Evolutionary conservation across 1,140 invertebrate species (phyloP).

Genomic region (Drosophila hydei): DNA sequence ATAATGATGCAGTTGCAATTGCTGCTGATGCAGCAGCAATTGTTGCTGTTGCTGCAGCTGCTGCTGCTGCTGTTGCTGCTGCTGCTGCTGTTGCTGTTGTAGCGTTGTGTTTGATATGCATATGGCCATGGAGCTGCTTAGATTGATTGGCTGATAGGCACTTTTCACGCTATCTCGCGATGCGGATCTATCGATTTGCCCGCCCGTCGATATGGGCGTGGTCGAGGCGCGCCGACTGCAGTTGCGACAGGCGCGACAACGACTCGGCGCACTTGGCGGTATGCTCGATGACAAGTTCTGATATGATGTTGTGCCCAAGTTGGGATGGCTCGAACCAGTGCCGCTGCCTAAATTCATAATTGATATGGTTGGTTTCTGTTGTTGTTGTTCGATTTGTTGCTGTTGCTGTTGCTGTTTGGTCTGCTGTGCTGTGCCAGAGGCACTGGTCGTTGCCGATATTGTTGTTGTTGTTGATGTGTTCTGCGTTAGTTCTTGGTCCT

Average conservation of each 20-base stretch:
- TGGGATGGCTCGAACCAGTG: slow-evolving; percentile 84
- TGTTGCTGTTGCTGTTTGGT: slow-evolving; percentile 28
- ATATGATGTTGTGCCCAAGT: slow-evolving; percentile 83
- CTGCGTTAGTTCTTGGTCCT: slow-evolving; percentile 83
- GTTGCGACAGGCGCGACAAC: slow-evolving; percentile 86
- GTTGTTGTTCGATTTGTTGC: slow-evolving; percentile 31
- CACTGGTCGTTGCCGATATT: slow-evolving; percentile 57
- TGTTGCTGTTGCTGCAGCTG: slow-evolving; percentile 41
- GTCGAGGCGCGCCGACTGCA: slow-evolving; percentile 90
- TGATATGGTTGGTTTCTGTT: slow-evolving; percentile 80
- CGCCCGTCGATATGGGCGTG: slow-evolving; percentile 89
- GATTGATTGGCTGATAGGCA: slow-evolving; percentile 85
- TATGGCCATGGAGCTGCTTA: slow-evolving; percentile 73
- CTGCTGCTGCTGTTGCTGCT: slow-evolving; percentile 39
- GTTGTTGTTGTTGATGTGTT: slow-evolving; percentile 64
- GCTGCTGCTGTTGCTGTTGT: slow-evolving; percentile 62
- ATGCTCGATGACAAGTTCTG: slow-evolving; percentile 86
- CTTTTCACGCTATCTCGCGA: slow-evolving; percentile 89
- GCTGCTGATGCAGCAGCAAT: slow-evolving; percentile 35
- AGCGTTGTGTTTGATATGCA: slow-evolving; percentile 67
- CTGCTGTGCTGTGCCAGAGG: slow-evolving; percentile 26
- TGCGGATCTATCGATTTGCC: slow-evolving; percentile 89
- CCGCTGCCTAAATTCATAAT: slow-evolving; percentile 84
- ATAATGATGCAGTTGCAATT: slow-evolving; percentile 39
- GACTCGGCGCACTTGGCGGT: slow-evolving; percentile 84